phyloP scores from a whole-genome alignment of 2,797 vertebrate species.

The Acipenser ruthenus region DNA sequence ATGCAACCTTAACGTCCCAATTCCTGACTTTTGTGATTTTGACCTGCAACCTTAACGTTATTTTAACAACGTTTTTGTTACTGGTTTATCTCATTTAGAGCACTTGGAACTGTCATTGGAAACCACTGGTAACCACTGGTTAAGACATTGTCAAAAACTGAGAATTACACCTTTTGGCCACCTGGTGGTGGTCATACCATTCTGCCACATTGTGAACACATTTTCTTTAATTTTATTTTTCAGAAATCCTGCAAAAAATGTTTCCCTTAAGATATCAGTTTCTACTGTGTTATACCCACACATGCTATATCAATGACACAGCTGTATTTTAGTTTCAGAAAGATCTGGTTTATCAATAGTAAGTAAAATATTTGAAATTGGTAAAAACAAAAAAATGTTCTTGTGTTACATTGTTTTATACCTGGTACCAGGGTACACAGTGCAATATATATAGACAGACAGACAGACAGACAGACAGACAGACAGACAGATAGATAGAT shows the following conservation, averaged over 20 bases:
- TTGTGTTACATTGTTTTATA: slow-evolving; percentile 3
- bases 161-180: slow-evolving; percentile 20
- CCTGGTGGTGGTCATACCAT: slow-evolving; percentile 35
- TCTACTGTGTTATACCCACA: background rate
- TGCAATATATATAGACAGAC: too few species aligned
- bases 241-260: background rate
- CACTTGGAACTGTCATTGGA: too few species aligned
- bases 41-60: too few species aligned
- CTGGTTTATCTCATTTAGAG: too few species aligned
- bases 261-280: background rate
- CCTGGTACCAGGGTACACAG: slow-evolving; percentile 2
- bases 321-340: background rate
- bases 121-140: too few species aligned
- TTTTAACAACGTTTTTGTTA: too few species aligned
- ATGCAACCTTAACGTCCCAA: too few species aligned
- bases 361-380: background rate
- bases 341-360: background rate
- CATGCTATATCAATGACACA: background rate
- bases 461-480: too few species aligned
- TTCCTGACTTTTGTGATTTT: too few species aligned
- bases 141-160: background rate
- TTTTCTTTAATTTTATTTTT: background rate
- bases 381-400: slow-evolving; percentile 3
- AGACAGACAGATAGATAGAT: too few species aligned
- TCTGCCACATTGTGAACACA: slow-evolving; percentile 9